These are phyloP conservation scores for Drosophila cardini DNA, from an alignment of 1,140 invertebrate species.

Conservation along the genomic window DNA sequence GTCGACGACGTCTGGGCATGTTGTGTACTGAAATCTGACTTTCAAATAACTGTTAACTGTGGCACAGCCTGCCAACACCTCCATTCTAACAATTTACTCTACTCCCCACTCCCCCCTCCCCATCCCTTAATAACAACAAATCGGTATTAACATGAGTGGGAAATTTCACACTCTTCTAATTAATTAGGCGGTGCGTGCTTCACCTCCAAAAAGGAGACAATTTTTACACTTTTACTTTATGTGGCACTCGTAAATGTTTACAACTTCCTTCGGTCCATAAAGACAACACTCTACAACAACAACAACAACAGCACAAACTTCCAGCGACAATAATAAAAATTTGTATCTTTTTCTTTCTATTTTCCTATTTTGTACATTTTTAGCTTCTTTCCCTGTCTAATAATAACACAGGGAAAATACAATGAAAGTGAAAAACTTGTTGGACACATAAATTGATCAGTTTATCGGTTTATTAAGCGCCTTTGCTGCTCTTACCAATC, in stretches of 20 bases:
- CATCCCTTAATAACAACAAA: not conserved
- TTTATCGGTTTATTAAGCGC: slow-evolving; percentile 56
- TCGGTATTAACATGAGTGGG: not conserved
- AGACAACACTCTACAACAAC: slow-evolving; percentile 42
- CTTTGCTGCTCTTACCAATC: slow-evolving; percentile 30
- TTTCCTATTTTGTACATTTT: slow-evolving; percentile 60
- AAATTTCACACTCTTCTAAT: slow-evolving; percentile 75
- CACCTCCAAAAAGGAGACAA: slow-evolving; percentile 41
- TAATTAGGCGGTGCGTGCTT: slow-evolving; percentile 69
- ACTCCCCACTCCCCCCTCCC: not conserved
- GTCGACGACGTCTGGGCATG: slow-evolving; percentile 67
- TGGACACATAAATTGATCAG: slow-evolving; percentile 63
- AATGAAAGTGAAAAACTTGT: slow-evolving; percentile 56
- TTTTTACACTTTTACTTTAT: slow-evolving; percentile 49
- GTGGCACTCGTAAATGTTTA: slow-evolving; percentile 72
- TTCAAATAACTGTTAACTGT: slow-evolving; percentile 43
- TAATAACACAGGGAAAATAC: slow-evolving; percentile 39
- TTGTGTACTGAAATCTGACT: slow-evolving; percentile 39
- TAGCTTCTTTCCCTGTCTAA: slow-evolving; percentile 47
- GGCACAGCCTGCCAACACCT: slow-evolving; percentile 24
- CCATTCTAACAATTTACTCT: too few relatives aligned
- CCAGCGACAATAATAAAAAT: slow-evolving; percentile 44
- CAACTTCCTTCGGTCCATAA: slow-evolving; percentile 75
- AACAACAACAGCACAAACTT: slow-evolving; percentile 37
- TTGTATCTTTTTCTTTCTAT: slow-evolving; percentile 28